Conservation (phyloP, 2,113 vertebrate species). For the Xenopus laevis region DNA sequence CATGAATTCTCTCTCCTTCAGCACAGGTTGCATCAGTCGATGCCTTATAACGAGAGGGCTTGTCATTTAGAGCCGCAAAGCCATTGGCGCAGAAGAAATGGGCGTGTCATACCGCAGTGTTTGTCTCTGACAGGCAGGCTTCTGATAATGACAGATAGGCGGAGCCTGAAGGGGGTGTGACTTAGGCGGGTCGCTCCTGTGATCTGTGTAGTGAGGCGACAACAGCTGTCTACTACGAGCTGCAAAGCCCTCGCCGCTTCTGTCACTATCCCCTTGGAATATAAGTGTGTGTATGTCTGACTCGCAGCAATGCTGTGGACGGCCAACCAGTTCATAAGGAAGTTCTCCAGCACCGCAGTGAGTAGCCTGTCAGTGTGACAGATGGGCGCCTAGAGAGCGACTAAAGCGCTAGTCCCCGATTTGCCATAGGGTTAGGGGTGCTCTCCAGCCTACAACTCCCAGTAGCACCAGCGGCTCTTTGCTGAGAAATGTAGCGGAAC, state of each 20-base stretch:
- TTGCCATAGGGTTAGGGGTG: no score
- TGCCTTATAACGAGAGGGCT: neutral
- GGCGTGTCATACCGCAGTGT: neutral
- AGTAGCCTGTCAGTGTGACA: slow-evolving; percentile 57
- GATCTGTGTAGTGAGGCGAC: neutral
- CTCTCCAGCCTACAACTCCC: no score
- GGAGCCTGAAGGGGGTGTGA: neutral
- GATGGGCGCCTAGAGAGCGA: no score
- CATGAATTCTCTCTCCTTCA: no score
- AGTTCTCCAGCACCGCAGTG: slow-evolving; percentile 81
- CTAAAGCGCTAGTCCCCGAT: no score
- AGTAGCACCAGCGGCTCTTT: no score
- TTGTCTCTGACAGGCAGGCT: neutral
- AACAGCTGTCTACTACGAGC: neutral
- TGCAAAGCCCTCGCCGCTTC: neutral
- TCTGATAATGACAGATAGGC: neutral
- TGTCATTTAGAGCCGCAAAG: neutral
- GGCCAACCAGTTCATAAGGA: slow-evolving; percentile 68
- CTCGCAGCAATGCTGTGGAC: slow-evolving; percentile 72
- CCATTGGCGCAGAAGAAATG: neutral
- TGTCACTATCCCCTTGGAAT: neutral
- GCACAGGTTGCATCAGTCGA: slow-evolving; percentile 13
- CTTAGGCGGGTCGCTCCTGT: neutral
- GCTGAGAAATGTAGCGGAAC: no score
- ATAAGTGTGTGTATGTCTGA: neutral